phyloP scores from a whole-genome alignment of 2,797 vertebrate genomes.

The Meda fulgida region DNA sequence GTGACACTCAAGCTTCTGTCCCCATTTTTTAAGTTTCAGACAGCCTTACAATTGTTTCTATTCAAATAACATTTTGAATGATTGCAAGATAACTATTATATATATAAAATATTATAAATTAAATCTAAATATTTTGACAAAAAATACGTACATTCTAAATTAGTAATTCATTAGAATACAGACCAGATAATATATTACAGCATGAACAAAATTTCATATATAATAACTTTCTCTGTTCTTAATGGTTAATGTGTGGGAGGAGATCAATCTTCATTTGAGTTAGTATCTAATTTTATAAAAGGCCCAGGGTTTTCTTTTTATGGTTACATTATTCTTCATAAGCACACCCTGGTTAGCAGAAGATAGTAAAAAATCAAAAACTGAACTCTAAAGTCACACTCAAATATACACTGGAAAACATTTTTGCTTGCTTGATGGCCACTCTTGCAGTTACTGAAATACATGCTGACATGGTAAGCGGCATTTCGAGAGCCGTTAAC shows the following conservation, averaged over 20 bases:
- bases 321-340: constrained; percentile 11
- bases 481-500: constrained; percentile 48
- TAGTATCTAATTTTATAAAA: constrained; percentile 1
- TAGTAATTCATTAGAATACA: constrained; percentile 5
- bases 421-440: neutral
- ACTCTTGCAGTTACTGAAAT: constrained; percentile 22
- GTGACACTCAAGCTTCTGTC: neutral
- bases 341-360: constrained; percentile 6
- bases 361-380: neutral
- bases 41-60: neutral
- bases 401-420: neutral
- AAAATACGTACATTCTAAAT: neutral
- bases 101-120: no score
- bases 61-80: neutral
- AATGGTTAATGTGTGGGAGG: constrained; percentile 1
- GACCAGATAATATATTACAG: constrained; percentile 2
- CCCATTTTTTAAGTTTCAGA: neutral
- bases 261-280: constrained; percentile 14
- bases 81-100: constrained; percentile 9
- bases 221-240: neutral
- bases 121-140: neutral
- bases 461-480: constrained; percentile 49
- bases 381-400: neutral
- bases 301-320: constrained; percentile 18
- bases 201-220: neutral